Conservation (phyloP, 2,888 invertebrate species). For the Lamellibrachia columna region DNA sequence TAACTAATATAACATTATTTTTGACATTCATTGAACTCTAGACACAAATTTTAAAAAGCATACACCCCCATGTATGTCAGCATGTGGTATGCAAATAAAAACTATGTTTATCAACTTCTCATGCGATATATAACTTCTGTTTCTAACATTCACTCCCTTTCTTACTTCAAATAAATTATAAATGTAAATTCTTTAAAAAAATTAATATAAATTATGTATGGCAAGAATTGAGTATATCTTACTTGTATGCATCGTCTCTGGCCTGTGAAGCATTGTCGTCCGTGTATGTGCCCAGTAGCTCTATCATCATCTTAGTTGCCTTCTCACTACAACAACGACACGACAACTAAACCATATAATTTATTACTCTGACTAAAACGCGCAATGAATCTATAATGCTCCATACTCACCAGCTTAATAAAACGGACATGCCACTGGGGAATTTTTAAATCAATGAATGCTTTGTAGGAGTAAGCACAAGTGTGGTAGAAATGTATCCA, state of each 20-base stretch:
- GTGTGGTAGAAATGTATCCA: too few species aligned
- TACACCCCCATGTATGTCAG: background rate
- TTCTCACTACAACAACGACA: conserved; percentile 75
- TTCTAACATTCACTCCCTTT: background rate
- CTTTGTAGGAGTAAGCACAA: too few species aligned
- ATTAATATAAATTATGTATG: too few species aligned
- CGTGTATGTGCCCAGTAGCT: conserved; percentile 93
- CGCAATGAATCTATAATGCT: background rate
- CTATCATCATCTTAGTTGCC: conserved; percentile 96
- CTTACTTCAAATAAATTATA: background rate
- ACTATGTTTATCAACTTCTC: background rate
- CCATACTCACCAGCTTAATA: background rate
- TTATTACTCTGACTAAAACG: background rate
- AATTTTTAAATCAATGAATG: too few species aligned
- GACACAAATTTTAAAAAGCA: background rate
- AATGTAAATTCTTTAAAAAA: background rate
- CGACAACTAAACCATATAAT: background rate
- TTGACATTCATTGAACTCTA: background rate
- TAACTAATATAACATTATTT: background rate
- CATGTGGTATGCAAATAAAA: background rate
- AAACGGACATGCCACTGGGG: too few species aligned
- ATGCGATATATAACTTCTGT: background rate
- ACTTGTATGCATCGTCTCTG: conserved; percentile 87
- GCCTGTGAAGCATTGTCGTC: conserved; percentile 97
- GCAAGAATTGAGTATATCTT: conserved; percentile 70